A percentile compares a stretch with the other conserved stretches of the same genome.
Conservation (phyloP, 2,888 invertebrate genomes). For the Kryphioiulus occultus region DNA sequence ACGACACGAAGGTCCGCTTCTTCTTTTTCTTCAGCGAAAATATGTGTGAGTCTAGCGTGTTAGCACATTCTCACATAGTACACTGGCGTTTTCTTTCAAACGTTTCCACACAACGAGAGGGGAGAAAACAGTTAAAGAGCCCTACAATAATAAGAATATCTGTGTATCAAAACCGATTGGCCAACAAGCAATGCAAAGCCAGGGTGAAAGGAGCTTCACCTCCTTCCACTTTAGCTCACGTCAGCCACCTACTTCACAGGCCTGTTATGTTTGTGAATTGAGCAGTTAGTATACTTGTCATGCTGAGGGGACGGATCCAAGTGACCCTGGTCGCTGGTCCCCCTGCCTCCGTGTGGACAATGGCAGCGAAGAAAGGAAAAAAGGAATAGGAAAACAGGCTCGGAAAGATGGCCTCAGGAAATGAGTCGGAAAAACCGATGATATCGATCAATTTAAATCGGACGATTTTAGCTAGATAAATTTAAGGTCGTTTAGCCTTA, state of each 20-base stretch:
- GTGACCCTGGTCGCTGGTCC: not conserved
- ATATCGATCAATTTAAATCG: not conserved
- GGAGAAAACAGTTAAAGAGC: not conserved
- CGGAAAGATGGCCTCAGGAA: not conserved
- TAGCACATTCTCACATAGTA: not conserved
- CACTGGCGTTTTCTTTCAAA: not conserved
- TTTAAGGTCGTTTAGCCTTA: not conserved
- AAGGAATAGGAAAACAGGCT: not conserved
- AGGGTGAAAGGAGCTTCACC: conserved; percentile 12
- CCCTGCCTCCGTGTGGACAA: not conserved
- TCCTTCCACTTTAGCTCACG: conserved; percentile 31
- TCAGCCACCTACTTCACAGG: conserved; percentile 31
- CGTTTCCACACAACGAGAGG: not conserved
- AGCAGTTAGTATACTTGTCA: conserved; percentile 30
- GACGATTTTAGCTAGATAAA: not conserved
- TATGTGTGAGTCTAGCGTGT: conserved; percentile 13
- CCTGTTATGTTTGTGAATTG: conserved; percentile 20
- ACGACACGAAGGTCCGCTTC: not conserved
- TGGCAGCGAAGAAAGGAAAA: not conserved
- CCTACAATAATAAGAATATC: conserved; percentile 31
- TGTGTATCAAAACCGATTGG: conserved; percentile 35
- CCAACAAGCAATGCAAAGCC: conserved; percentile 30
- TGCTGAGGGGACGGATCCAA: not conserved
- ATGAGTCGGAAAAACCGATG: conserved; percentile 20
- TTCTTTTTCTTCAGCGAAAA: not conserved